Base-by-base conservation (phyloP, 1,140 invertebrate genomes). In the Psilanteris sp. region DNA sequence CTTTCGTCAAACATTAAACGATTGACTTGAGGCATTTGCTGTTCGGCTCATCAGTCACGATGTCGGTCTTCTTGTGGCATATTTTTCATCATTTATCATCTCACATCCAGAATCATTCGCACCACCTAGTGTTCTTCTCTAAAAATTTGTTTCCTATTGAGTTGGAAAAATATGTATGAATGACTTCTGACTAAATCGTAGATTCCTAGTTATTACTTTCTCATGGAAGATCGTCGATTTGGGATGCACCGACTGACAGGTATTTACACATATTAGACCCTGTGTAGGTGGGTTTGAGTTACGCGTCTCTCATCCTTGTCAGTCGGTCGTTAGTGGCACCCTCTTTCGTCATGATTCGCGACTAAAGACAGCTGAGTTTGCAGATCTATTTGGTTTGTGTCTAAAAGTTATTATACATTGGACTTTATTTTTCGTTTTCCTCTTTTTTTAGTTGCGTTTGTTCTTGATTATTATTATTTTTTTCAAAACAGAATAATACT, bases 131-230 rank as follows among this genome's bases (percentile, higher is more conserved):
- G 54, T 64, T 77, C 46, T 54, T 66, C 59, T 61, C 79, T 78
- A 78, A 61, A 77, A 77, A 79, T 74, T 83, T 82, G 71, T 57
- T 84, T 84, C 77, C 78, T 81, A 82, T 74, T 70, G 64, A 77
- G 77, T 84, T 86, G 85, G 82, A 87, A 86, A 87, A 87, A 85
- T 85, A 86, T 80, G 70, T 81, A 79, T 72, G 68, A 78, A 80
- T 62, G 64, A 80, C 57, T 79, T 81, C 62, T 85, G 81, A 61
- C 79, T 86, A 82, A 72, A 78, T 77, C 57, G 48, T 80, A 78
- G 81, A 81, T 78, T 82, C n/a, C 61, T 71, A 59, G 54, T 54
- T 71, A 74, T 79, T 70, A 78, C 70, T 81, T 83, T 78, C 79
- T 76, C 71, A 36, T 85, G 84, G 83, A 84, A 85, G 82, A 84